These are phyloP conservation scores for Nothoprocta pentlandii DNA, from an alignment of 2,113 vertebrate genomes.

Conservation along the genomic window DNA sequence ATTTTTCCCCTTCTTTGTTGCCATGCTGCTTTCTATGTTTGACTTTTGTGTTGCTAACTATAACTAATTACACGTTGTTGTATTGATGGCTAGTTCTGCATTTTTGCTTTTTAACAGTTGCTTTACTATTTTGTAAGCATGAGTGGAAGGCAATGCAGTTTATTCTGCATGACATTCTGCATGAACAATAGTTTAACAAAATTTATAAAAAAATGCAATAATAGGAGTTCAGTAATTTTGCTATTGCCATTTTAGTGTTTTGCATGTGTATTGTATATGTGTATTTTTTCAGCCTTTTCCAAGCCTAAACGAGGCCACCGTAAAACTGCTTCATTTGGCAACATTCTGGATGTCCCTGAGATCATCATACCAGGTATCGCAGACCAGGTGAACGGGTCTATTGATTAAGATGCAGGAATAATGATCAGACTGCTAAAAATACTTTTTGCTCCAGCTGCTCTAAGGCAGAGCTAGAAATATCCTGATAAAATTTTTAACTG, in stretches of 20 bases:
- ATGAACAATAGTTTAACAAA: conserved; percentile 82
- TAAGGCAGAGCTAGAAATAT: conserved; percentile 5
- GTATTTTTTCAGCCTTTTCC: conserved; percentile 95
- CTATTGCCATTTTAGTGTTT: conserved; percentile 84
- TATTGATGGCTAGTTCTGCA: conserved; percentile 65
- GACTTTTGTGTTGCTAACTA: conserved; percentile 74
- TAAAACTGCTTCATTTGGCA: conserved; percentile 99
- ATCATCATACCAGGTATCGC: conserved; percentile 99
- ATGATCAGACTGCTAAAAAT: conserved; percentile 79
- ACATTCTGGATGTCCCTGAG: conserved; percentile 99
- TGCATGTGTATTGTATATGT: conserved; percentile 97
- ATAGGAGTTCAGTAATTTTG: conserved; percentile 80
- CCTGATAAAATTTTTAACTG: not conserved
- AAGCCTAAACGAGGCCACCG: conserved; percentile 99
- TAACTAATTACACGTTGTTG: conserved; percentile 69
- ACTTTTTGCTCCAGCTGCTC: conserved; percentile 88
- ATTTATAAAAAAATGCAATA: conserved; percentile 75
- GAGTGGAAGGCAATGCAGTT: conserved; percentile 79
- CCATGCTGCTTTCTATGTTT: conserved; percentile 73
- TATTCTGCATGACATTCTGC: conserved; percentile 83
- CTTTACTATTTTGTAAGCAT: conserved; percentile 78
- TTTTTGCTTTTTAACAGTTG: conserved; percentile 79
- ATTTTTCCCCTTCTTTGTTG: conserved; percentile 50
- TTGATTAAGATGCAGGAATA: conserved; percentile 76
- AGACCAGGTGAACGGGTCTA: conserved; percentile 77